Evolutionary conservation across 2,797 vertebrate species (phyloP), one percentile per base, ranked within the genome.

Genomic region (Semotilus atromaculatus): DNA sequence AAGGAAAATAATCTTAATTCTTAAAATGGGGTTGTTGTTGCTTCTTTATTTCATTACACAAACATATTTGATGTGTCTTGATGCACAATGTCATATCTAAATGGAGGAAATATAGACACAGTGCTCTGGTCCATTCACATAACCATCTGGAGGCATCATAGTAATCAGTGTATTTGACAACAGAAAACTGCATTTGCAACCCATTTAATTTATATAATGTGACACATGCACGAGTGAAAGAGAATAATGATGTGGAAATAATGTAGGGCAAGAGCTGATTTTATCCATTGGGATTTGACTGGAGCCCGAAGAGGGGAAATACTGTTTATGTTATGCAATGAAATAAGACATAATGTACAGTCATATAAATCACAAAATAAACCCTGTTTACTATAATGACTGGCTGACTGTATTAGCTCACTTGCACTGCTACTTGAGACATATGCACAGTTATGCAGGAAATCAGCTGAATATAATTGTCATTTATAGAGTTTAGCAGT

Each of bases 191-290:
- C 72, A 75, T 55, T 13, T 14, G 31, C 29, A n/a, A 60, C 23
- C 53, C 23, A 77, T 40, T 77, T 19, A 40, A 77, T 14, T 60
- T 77, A 19, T n/a, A 38, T 19, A 77, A 40, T 10, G 14, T 40
- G 21, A n/a, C 7, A 38, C 9, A 21, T 31, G 29, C 9, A 21
- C 0, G 5, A 74, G 29, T 53, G 5, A 53, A 76, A 77, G 51
- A 76, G 13, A 76, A 18, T 60, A 60, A 5, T 16, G 23, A 38
- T 34, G 7, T 60, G 19, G 1, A 38, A 40, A 38, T 58, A 34
- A 76, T n/a, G 51, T 76, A 76, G 74, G 74, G 3, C 14, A 76
- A 76, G 74, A 55, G 74, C 34, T 58, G 21, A 55, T 76, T 76
- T 76, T 26, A 76, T 58, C 74, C 21, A 36, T 26, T 3, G 7